These are phyloP conservation scores for Gila orcuttii DNA, from an alignment of 2,113 vertebrate genomes.

Conservation along the genomic window DNA sequence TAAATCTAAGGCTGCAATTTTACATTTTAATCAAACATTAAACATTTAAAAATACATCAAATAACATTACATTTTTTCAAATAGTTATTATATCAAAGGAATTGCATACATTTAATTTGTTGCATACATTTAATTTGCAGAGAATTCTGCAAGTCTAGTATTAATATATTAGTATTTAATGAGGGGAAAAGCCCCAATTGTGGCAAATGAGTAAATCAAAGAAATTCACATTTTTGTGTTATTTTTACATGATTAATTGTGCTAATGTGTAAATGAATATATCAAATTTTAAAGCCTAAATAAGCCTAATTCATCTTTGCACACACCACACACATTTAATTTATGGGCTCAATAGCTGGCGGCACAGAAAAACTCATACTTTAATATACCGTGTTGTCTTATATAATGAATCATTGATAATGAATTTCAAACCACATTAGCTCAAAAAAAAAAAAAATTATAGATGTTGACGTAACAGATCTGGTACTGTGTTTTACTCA, in stretches of 20 bases:
- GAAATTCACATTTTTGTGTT: neutral
- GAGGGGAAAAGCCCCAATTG: neutral
- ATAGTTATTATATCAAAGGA: neutral
- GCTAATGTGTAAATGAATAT: neutral
- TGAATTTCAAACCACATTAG: neutral
- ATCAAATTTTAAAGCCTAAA: too few relatives aligned
- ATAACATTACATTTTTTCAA: too few relatives aligned
- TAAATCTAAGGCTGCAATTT: too few relatives aligned
- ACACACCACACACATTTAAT: too few relatives aligned
- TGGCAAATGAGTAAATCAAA: neutral
- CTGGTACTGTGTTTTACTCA: slow-evolving; percentile 76
- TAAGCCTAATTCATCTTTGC: too few relatives aligned
- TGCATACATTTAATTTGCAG: neutral
- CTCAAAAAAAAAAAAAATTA: too few relatives aligned
- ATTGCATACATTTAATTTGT: neutral
- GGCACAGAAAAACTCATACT: too few relatives aligned
- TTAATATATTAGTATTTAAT: neutral
- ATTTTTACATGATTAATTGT: neutral
- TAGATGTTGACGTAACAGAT: slow-evolving; percentile 68
- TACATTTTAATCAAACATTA: neutral
- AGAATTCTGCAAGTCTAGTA: neutral
- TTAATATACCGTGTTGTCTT: neutral
- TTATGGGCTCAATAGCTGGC: too few relatives aligned
- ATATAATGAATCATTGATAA: neutral
- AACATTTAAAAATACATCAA: neutral